Percentiles rank a stretch among this genome's conserved stretches.
Evolutionary conservation across 2,113 vertebrate genomes (phyloP).

Genomic region (Takifugu bimaculatus): DNA sequence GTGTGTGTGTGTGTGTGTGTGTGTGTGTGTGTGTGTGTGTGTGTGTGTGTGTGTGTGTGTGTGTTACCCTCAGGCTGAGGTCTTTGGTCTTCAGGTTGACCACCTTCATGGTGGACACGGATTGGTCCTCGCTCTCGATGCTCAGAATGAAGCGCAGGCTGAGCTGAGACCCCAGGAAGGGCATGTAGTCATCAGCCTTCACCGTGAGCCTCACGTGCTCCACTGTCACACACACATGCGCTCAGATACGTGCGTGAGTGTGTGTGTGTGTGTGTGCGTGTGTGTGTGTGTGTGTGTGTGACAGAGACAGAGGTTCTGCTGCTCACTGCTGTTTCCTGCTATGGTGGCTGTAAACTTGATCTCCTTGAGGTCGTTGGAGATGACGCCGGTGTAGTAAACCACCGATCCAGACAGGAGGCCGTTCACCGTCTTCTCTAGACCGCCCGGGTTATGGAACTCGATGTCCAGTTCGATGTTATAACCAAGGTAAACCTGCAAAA

Average conservation of each 20-base stretch:
- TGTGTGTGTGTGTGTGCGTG: neutral
- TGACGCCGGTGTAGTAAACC: slow-evolving; percentile 84
- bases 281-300: no score
- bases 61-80: slow-evolving; percentile 74
- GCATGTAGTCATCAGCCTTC: slow-evolving; percentile 75
- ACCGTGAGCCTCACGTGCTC: slow-evolving; percentile 56
- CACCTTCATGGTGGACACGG: slow-evolving; percentile 70
- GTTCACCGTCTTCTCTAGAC: slow-evolving; percentile 29
- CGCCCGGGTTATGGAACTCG: slow-evolving; percentile 73
- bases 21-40: no score
- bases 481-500: slow-evolving; percentile 60
- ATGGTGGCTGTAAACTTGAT: slow-evolving; percentile 22
- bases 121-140: slow-evolving; percentile 57
- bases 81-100: slow-evolving; percentile 66
- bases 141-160: slow-evolving; percentile 75
- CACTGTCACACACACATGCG: slow-evolving; percentile 52
- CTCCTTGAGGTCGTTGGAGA: slow-evolving; percentile 68
- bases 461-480: slow-evolving; percentile 76
- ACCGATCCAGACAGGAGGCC: slow-evolving; percentile 70
- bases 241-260: neutral
- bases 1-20: no score
- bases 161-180: slow-evolving; percentile 75
- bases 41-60: neutral
- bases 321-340: slow-evolving; percentile 41
- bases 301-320: no score